Base-by-base conservation (phyloP, 2,888 invertebrate genomes). In the Agonum fuliginosum region DNA sequence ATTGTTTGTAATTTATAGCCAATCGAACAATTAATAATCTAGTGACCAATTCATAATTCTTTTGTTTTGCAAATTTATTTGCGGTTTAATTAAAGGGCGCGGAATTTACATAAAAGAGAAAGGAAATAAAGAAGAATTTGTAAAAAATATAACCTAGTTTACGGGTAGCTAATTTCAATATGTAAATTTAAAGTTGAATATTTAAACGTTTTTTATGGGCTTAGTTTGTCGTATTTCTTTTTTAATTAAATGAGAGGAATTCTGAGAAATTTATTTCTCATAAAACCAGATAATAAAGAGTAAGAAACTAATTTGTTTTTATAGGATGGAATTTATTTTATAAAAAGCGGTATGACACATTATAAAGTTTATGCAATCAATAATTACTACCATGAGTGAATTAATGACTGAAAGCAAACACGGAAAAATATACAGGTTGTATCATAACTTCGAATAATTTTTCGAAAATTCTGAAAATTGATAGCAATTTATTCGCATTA, bases 11-110 rank as follows among this genome's bases (percentile, higher is more conserved):
- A 54, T 54, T 54, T 54, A 54, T 24, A 6, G 12, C 10, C 24
- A 2, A 20, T 54, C n/a, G 54, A 54, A 54, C 54, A 54, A 54
- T 48, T 48, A 48, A 48, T 54, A 54, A 22, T 22, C 8, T 24
- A 54, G 3, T 22, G 51, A 54, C 51, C 51, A 54, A 10, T 24
- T 12, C 12, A 8, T 30, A 3, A 30, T 30, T 24, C 54, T 24
- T 54, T 54, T 54, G 22, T 54, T 24, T 54, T 48, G 8, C 8
- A 19, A 1, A 48, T 48, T 48, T 48, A 19, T 48, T 48, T 14
- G 17, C 10, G 20, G 17, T 54, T 3, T 54, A 20, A 54, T 54
- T 54, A 54, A 12, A 54, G 5, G 54, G 24, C 3, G 24, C 10
- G 6, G 14, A 24, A 54, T 54, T 54, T 54, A 6, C 54, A 54